Evolutionary conservation across 2,113 vertebrate species (phyloP), one percentile per base, ranked within the genome.

Genomic region (Otocyon megalotis): DNA sequence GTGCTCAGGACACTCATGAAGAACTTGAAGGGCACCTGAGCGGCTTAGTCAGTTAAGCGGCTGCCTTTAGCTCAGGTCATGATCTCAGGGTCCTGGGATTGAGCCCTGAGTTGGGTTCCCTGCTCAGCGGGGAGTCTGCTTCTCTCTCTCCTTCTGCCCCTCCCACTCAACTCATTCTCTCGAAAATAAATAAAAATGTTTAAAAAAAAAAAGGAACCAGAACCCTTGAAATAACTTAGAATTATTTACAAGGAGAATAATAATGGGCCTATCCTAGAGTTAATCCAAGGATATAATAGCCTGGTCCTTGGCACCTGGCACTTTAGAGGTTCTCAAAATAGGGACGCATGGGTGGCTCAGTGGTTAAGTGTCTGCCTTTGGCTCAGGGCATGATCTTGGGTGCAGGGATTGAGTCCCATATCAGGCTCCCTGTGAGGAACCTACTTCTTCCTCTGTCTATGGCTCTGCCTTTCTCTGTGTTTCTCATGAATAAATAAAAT

Each of bases 201-300:
- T 19, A 69, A 69, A 69, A 69, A 8, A n/a, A 67, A 32, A 67
- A 17, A 48, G 72, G 63, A 67, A 43, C 63, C 0, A 26, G 20
- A 69, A 54, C 37, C 2, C 35, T 3, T 37, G 69, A n/a, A 35
- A 6, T 19, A 9, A 35, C 20, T 30, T 1, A 50, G n/a, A 28
- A 14, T 19, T 3, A 1, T 3, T 43, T 15, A n/a, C 12, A 6
- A 62, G 43, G 8, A 22, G 19, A 35, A 7, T 13, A 2, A 5
- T 5, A 17, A 11, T 1, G 8, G 19, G 24, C 3, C 7, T 24
- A 19, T 0, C 12, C 54, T 13, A 12, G 12, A 13, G 48, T 7
- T n/a, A 3, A 9, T 0, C 12, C 54, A 12, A 22, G 24, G 28
- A 35, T 4, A 53, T 2, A 0, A 22, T 0, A 4, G 79, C 37